phyloP scores from a whole-genome alignment of 2,113 vertebrate genomes.

The Rhizomys pruinosus region DNA sequence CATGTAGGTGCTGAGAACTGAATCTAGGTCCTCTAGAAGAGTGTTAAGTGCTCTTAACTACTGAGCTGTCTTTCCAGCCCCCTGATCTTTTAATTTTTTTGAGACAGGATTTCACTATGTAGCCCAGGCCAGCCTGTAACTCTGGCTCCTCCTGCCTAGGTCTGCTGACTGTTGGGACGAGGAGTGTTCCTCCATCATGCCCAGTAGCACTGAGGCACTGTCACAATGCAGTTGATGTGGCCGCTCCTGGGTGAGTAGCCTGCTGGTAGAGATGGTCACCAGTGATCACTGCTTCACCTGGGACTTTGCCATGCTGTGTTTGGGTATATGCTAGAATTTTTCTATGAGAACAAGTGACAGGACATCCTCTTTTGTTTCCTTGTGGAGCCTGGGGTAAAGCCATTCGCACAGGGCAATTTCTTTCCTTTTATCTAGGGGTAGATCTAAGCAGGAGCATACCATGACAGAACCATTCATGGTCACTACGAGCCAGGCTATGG shows the following conservation, averaged over 20 bases:
- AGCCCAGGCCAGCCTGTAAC: not conserved
- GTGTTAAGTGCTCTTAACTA: too few species aligned
- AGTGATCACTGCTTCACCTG: too few species aligned
- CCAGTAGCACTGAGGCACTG: not conserved
- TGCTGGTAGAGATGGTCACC: fast-evolving
- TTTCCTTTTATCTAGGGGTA: not conserved
- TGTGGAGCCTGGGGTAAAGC: not conserved
- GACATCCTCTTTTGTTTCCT: not conserved
- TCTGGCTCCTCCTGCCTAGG: not conserved
- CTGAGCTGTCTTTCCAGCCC: too few species aligned
- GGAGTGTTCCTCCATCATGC: not conserved
- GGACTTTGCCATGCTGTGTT: too few species aligned
- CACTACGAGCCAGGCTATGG: fast-evolving
- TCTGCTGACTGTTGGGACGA: not conserved
- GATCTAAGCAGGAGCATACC: not conserved
- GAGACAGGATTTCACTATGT: not conserved
- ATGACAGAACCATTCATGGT: fast-evolving
- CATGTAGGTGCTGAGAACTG: too few species aligned
- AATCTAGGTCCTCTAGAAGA: too few species aligned
- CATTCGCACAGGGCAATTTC: not conserved
- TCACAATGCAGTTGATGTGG: too few species aligned
- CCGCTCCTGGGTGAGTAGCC: too few species aligned
- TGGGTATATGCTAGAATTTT: not conserved
- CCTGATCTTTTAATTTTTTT: not conserved
- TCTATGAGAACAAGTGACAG: not conserved